Evolutionary conservation across 2,888 invertebrate genomes (phyloP).

Genomic region (Spodoptera littoralis): DNA sequence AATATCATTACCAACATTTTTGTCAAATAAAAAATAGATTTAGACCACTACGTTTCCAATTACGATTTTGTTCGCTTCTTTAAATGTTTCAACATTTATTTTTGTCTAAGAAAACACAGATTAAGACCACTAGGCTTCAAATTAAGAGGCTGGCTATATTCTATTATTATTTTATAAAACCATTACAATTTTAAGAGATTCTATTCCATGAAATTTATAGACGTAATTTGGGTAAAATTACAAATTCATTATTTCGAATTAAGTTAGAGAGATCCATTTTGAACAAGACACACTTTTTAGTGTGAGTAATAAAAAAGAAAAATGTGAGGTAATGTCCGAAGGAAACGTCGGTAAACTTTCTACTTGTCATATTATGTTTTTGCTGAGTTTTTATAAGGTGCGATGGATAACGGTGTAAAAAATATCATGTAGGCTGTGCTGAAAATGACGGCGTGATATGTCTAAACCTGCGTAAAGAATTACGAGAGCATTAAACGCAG

Average conservation of each 20-base stretch:
- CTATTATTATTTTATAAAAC: constrained; percentile 34
- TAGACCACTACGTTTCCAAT: not conserved
- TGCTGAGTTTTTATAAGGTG: constrained; percentile 1
- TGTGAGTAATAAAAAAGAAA: not conserved
- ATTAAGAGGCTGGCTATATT: constrained; percentile 11
- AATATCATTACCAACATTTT: constrained; percentile 12
- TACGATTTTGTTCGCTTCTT: not conserved
- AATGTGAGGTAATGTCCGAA: constrained; percentile 2
- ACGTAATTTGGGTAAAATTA: constrained; percentile 33
- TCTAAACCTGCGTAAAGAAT: constrained; percentile 15
- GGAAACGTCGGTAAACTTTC: constrained; percentile 16
- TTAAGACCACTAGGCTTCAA: constrained; percentile 4
- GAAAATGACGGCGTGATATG: constrained; percentile 22
- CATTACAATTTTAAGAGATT: constrained; percentile 31
- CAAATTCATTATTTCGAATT: constrained; percentile 31
- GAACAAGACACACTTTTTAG: constrained; percentile 13
- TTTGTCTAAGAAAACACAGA: constrained; percentile 4
- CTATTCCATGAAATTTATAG: constrained; percentile 15
- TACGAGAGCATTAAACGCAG: constrained; percentile 15
- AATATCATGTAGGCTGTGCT: constrained; percentile 2
- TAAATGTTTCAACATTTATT: not conserved
- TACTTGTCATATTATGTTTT: not conserved
- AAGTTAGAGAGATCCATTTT: constrained; percentile 12
- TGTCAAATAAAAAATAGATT: not conserved
- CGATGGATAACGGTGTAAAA: constrained; percentile 2